Conservation (phyloP, 1,140 invertebrate species). For the Periplaneta americana region DNA sequence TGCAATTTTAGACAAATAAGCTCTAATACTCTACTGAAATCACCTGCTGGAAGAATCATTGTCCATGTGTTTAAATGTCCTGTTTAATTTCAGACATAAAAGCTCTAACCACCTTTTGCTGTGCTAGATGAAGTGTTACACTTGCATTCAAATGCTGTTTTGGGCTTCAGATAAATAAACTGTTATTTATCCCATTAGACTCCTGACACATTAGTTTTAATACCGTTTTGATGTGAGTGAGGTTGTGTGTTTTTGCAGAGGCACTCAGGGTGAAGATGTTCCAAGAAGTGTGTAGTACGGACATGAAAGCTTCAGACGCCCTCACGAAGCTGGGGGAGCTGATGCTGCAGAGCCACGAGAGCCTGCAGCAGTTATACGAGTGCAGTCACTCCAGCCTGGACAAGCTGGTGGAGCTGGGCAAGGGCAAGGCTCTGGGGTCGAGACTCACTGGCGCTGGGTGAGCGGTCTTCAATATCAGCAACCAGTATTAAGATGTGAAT, state of each 20-base stretch:
- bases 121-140: too few species aligned
- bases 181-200: too few species aligned
- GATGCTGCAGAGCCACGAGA: slow-evolving; percentile 86
- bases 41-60: too few species aligned
- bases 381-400: slow-evolving; percentile 92
- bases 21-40: too few species aligned
- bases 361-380: slow-evolving; percentile 81
- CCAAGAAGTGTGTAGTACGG: slow-evolving; percentile 52
- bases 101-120: too few species aligned
- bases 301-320: slow-evolving; percentile 34
- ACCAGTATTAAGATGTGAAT: neutral
- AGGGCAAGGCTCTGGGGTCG: slow-evolving; percentile 70
- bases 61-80: too few species aligned
- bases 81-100: too few species aligned
- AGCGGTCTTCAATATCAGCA: slow-evolving; percentile 21
- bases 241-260: slow-evolving; percentile 57
- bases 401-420: slow-evolving; percentile 71
- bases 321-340: slow-evolving; percentile 65
- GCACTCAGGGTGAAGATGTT: slow-evolving; percentile 75
- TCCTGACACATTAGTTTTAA: too few species aligned
- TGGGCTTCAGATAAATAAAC: too few species aligned
- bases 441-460: slow-evolving; percentile 90
- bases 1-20: too few species aligned
- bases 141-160: too few species aligned
- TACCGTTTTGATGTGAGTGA: too few species aligned